These are phyloP conservation scores for Chelonus insularis DNA, from an alignment of 1,140 invertebrate genomes.

Conservation along the genomic window DNA sequence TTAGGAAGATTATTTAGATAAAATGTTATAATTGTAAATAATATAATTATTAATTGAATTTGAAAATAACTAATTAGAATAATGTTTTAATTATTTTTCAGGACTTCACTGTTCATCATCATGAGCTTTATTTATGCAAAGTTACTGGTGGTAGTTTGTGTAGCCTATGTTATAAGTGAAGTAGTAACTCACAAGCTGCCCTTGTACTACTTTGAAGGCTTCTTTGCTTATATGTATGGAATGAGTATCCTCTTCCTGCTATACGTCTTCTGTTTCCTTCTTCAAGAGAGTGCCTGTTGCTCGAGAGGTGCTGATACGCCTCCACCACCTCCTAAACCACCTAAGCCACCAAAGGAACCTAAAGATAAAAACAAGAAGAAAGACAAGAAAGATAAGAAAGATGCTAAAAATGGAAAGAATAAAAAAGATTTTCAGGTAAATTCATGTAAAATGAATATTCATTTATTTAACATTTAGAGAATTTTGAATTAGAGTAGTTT, in stretches of 20 bases:
- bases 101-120: constrained; percentile 91
- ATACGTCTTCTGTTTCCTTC: constrained; percentile 95
- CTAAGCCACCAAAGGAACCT: constrained; percentile 74
- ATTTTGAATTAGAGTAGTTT: background rate
- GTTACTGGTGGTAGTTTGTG: constrained; percentile 86
- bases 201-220: constrained; percentile 91
- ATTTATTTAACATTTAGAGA: constrained; percentile 12
- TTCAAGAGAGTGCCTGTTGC: constrained; percentile 87
- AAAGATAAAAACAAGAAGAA: constrained; percentile 67
- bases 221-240: constrained; percentile 96
- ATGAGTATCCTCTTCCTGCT: constrained; percentile 93
- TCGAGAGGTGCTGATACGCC: constrained; percentile 69
- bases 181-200: constrained; percentile 90
- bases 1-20: too few species aligned
- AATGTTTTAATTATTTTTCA: constrained; percentile 61
- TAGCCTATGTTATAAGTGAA: constrained; percentile 90
- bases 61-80: background rate
- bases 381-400: constrained; percentile 60
- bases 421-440: constrained; percentile 64
- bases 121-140: constrained; percentile 94
- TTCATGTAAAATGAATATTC: background rate
- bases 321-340: constrained; percentile 70
- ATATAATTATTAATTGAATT: too few species aligned
- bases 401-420: constrained; percentile 56
- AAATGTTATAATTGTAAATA: too few species aligned